These are phyloP conservation scores for Girardinus metallicus DNA, from an alignment of 2,797 vertebrate genomes.

Conservation along the genomic window DNA sequence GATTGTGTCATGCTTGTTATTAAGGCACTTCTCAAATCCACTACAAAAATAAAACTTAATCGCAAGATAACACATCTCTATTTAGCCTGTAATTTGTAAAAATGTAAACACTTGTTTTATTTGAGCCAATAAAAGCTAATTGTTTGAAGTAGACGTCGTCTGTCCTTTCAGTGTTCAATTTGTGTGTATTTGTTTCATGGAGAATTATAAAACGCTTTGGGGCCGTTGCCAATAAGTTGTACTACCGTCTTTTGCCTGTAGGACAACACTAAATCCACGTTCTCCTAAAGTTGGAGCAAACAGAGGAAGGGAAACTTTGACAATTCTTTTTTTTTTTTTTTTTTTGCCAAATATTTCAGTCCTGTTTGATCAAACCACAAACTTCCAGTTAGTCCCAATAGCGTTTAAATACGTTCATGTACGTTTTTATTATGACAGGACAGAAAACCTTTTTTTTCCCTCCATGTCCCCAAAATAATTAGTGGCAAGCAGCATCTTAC, in stretches of 20 bases:
- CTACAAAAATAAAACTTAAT: not conserved
- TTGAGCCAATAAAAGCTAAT: conserved; percentile 3
- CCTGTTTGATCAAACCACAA: not conserved
- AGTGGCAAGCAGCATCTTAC: not conserved
- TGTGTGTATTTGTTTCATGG: not conserved
- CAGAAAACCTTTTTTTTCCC: not conserved
- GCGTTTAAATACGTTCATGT: not conserved
- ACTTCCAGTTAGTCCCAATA: not conserved
- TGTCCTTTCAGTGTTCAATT: not conserved
- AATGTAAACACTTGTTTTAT: not conserved
- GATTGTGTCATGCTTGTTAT: not conserved
- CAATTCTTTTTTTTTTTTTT: not conserved
- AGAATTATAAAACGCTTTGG: not conserved
- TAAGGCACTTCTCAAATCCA: not conserved
- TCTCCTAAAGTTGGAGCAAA: not conserved
- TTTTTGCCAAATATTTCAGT: not conserved
- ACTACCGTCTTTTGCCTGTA: not conserved
- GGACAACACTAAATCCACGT: not conserved
- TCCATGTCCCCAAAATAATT: not conserved
- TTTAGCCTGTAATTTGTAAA: not conserved
- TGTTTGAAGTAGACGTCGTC: not conserved
- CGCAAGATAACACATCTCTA: not conserved
- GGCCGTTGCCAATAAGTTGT: not conserved
- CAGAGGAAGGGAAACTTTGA: not conserved
- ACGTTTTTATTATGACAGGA: not conserved